Percentiles rank a stretch among this genome's conserved stretches.
phyloP scores from a whole-genome alignment of 2,888 invertebrate genomes.

The Stenurella melanura region DNA sequence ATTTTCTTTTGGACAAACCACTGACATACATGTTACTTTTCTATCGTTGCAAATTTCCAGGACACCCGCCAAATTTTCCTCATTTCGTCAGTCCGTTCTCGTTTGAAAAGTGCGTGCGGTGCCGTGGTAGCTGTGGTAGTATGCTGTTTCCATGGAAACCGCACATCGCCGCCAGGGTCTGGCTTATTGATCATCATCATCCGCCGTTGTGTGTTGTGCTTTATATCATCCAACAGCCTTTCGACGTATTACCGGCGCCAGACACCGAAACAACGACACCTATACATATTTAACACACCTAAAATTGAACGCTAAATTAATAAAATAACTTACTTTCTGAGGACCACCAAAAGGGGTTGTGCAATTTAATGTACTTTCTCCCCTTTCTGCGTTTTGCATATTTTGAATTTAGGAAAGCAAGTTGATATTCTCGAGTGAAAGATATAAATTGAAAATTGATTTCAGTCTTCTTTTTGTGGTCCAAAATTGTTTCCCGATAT shows the following conservation, averaged over 20 bases:
- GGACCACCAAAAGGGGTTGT: constrained; percentile 12
- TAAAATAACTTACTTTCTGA: constrained; percentile 12
- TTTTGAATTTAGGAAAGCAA: neutral
- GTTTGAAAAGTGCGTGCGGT: constrained; percentile 44
- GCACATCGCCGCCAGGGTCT: constrained; percentile 67
- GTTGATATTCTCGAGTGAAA: neutral
- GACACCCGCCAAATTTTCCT: constrained; percentile 35
- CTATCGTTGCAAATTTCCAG: constrained; percentile 20
- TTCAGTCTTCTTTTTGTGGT: neutral
- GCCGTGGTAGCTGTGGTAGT: constrained; percentile 66
- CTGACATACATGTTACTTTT: neutral
- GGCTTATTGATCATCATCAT: constrained; percentile 65
- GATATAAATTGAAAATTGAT: neutral
- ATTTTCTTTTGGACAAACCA: neutral
- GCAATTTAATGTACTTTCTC: constrained; percentile 8
- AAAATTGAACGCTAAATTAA: constrained; percentile 33
- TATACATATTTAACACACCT: constrained; percentile 37
- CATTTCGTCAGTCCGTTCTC: constrained; percentile 32
- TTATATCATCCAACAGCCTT: constrained; percentile 16
- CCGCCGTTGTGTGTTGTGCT: constrained; percentile 38
- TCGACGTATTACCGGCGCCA: constrained; percentile 13
- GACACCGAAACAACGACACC: constrained; percentile 39
- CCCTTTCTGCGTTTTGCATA: constrained; percentile 18
- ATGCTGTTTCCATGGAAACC: constrained; percentile 66
- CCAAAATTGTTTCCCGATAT: too few relatives aligned